Base-by-base conservation (phyloP, 2,888 invertebrate genomes). In the Temnothorax ravouxi region DNA sequence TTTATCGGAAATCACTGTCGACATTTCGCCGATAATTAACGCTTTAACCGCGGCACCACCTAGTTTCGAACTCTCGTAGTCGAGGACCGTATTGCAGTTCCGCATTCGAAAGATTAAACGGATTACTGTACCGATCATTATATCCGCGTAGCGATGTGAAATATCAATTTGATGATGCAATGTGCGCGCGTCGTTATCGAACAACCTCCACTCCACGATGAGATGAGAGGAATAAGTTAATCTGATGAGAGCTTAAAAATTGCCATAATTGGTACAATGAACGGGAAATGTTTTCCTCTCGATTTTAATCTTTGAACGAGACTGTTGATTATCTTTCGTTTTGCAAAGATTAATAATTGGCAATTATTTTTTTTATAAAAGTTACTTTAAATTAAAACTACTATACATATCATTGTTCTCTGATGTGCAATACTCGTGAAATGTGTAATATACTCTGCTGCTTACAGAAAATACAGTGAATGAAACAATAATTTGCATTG, bases 11-110 rank as follows among this genome's bases (percentile, higher is more conserved):
- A 44, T 52, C 61, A 61, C 61, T 29, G 64, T 47, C 41, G 71
- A 67, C 44, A 67, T 67, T 86, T 87, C 79, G 47, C 79, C 66
- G 54, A 77, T 77, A 77, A 77, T 77, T 66, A 77, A 54, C 21
- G 66, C 41, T 77, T 54, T 54, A 77, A 66, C 13, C 66, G 77
- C 66, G 41, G 41, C 38, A 21, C 44, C 29, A 21, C 61, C 75
- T 44, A 44, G 61, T 61, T 76, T 76, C 75, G 21, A 75, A 62
- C 21, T 62, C 34, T 62, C 66, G 18, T 66, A 77, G 52, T 41
- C 41, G 52, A 44, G 41, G 18, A 52, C 18, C 62, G 50, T 75
- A 62, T 75, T 75, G 77, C 52, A 66, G 38, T 77, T 77, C 41
- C 41, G 41, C 50, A 62, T 50, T 75, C n/a, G 47, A 62, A 75